Percentiles rank a stretch among this genome's conserved stretches.
These are phyloP conservation scores for Maniola jurtina DNA, from an alignment of 1,140 invertebrate species.

Conservation along the genomic window DNA sequence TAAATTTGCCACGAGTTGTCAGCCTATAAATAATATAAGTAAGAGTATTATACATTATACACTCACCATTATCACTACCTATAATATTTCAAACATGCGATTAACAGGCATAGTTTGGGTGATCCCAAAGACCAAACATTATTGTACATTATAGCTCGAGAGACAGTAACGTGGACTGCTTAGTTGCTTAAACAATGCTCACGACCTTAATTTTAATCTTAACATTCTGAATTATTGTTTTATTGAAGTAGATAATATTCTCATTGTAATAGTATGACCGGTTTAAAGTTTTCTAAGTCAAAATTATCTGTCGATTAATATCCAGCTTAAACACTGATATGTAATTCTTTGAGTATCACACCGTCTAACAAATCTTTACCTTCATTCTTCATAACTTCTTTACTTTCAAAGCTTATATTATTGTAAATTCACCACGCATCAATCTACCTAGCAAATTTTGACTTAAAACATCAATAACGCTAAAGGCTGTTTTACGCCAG, in stretches of 20 bases:
- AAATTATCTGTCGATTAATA: no score
- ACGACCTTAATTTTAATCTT: slow-evolving; percentile 10
- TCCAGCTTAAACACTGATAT: no score
- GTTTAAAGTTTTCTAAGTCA: no score
- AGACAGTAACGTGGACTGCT: neutral
- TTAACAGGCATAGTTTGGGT: slow-evolving; percentile 13
- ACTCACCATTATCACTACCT: slow-evolving; percentile 17
- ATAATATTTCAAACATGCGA: slow-evolving; percentile 10
- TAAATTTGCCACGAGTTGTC: neutral
- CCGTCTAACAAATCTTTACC: no score
- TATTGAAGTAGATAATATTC: neutral
- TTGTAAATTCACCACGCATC: no score
- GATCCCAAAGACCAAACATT: slow-evolving; percentile 11
- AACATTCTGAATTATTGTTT: slow-evolving; percentile 1
- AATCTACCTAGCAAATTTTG: no score
- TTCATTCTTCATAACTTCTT: no score
- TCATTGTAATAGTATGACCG: no score
- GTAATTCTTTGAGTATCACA: no score
- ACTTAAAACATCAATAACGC: no score
- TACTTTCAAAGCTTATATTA: no score
- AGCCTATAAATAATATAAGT: neutral
- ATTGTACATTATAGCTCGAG: slow-evolving; percentile 10
- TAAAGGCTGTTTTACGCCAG: no score
- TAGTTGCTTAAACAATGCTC: slow-evolving; percentile 5
- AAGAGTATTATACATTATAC: slow-evolving; percentile 11